Evolutionary conservation across 2,113 vertebrate genomes (phyloP).

Genomic region (Phasianus colchicus): DNA sequence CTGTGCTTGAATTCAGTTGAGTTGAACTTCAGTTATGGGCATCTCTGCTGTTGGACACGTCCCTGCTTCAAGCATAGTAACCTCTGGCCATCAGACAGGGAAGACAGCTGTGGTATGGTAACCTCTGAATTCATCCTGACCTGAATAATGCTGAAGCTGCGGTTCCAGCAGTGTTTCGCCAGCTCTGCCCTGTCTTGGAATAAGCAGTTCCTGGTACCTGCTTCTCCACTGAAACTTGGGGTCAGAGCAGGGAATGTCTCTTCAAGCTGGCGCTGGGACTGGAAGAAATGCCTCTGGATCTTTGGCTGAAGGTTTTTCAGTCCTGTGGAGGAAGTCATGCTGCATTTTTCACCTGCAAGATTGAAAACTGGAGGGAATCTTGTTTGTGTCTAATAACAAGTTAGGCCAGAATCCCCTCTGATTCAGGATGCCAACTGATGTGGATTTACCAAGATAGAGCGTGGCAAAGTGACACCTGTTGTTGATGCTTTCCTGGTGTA

Average conservation of each 20-base stretch:
- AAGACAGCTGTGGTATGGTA: background rate
- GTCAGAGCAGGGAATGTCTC: background rate
- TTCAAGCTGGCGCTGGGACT: background rate
- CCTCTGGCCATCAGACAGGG: background rate
- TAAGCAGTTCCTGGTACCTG: slow-evolving; percentile 44
- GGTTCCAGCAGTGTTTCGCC: background rate
- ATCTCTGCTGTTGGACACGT: background rate
- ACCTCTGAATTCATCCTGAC: slow-evolving; percentile 47
- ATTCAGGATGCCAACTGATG: background rate
- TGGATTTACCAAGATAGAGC: background rate
- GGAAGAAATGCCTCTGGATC: background rate
- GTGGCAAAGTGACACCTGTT: background rate
- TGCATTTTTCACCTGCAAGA: background rate
- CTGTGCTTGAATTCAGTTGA: background rate
- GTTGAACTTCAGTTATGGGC: slow-evolving; percentile 49
- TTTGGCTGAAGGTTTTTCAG: background rate
- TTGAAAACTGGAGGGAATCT: background rate
- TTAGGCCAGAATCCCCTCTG: background rate
- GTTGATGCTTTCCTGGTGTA: background rate
- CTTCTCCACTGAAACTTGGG: background rate
- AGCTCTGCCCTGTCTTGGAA: slow-evolving; percentile 38
- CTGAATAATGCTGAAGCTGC: background rate
- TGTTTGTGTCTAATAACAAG: background rate
- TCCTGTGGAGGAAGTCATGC: background rate
- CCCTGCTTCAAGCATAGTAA: slow-evolving; percentile 18